phyloP scores from a whole-genome alignment of 2,888 invertebrate genomes.

The Coelinius sp. region DNA sequence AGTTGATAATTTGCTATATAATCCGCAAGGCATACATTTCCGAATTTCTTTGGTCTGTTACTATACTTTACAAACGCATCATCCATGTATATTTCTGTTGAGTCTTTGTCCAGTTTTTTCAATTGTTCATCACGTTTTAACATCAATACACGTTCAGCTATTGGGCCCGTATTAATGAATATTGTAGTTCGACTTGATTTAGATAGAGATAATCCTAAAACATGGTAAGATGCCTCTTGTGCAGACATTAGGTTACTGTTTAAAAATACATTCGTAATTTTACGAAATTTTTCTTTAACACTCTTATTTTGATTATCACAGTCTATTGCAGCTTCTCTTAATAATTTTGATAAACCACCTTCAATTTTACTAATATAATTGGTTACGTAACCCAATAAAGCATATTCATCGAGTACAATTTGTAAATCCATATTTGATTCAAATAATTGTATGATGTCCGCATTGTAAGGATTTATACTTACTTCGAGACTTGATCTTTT shows the following conservation, averaged over 20 bases:
- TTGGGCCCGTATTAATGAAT: conserved; percentile 12
- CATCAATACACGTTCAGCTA: conserved; percentile 41
- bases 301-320: conserved; percentile 32
- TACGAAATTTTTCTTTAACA: conserved; percentile 41
- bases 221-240: conserved; percentile 10
- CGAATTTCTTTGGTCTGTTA: conserved; percentile 15
- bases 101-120: conserved; percentile 30
- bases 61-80: conserved; percentile 34
- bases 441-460: conserved; percentile 48
- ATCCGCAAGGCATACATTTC: conserved; percentile 43
- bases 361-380: conserved; percentile 48
- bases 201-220: not conserved
- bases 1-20: conserved; percentile 36
- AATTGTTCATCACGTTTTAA: conserved; percentile 37
- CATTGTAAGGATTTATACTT: conserved; percentile 49
- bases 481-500: conserved; percentile 39
- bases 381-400: conserved; percentile 41
- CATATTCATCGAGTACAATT: conserved; percentile 48
- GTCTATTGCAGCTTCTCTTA: conserved; percentile 46
- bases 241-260: conserved; percentile 38
- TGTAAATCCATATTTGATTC: conserved; percentile 51
- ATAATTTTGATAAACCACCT: too few species aligned
- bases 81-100: conserved; percentile 37
- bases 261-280: not conserved
- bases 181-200: conserved; percentile 13